phyloP scores from a whole-genome alignment of 2,797 vertebrate species.

The Carcharodon carcharias region DNA sequence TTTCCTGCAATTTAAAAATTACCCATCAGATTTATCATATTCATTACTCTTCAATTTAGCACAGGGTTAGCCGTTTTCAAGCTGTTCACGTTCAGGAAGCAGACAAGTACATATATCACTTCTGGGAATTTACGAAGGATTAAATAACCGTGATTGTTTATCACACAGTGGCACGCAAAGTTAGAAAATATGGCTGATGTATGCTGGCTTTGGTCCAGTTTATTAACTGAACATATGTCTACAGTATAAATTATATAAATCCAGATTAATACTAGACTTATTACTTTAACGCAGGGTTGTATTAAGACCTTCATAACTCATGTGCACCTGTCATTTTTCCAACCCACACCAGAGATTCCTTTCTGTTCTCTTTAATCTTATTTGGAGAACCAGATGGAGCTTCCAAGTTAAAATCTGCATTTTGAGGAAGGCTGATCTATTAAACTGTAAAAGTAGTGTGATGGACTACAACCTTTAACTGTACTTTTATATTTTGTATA shows the following conservation, averaged over 20 bases:
- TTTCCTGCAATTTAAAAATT: neutral
- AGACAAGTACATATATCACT: neutral
- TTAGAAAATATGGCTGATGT: too few relatives aligned
- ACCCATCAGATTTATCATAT: neutral
- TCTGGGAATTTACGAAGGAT: neutral
- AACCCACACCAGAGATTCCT: neutral
- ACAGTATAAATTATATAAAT: neutral
- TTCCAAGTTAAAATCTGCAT: neutral
- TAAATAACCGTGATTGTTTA: neutral
- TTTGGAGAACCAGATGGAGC: neutral
- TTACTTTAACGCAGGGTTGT: neutral
- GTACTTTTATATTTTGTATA: too few relatives aligned
- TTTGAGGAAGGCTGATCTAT: neutral
- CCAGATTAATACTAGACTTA: neutral
- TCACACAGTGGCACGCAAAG: neutral
- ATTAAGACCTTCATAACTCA: neutral
- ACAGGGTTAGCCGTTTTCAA: neutral
- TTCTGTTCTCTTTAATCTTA: neutral
- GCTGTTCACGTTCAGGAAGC: neutral
- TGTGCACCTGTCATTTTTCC: neutral
- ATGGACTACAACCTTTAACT: too few relatives aligned
- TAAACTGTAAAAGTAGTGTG: neutral
- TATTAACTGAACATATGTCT: neutral
- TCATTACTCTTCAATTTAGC: neutral
- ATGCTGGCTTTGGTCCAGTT: neutral